Evolutionary conservation across 2,888 invertebrate genomes (phyloP).

Genomic region (Rhogogaster chlorosoma): DNA sequence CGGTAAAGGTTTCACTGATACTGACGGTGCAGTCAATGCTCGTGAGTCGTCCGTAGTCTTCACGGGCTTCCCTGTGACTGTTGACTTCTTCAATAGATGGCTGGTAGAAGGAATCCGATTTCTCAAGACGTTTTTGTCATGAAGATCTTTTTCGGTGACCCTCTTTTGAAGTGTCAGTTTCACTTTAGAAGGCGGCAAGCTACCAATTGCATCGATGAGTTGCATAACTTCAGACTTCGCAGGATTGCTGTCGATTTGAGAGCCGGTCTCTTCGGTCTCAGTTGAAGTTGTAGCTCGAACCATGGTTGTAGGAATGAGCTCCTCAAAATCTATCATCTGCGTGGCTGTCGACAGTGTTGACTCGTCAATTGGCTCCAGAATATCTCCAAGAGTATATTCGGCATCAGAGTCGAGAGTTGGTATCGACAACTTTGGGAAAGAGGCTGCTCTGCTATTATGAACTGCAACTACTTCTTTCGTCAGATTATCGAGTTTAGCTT

Average conservation of each 20-base stretch:
- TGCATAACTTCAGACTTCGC: background rate
- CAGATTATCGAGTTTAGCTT: background rate
- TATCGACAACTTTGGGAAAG: too few relatives aligned
- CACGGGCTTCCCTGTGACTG: background rate
- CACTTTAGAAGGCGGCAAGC: constrained; percentile 17
- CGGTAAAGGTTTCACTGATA: background rate
- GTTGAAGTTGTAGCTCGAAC: too few relatives aligned
- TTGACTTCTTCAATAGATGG: background rate
- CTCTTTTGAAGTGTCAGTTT: background rate
- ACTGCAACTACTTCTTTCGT: background rate
- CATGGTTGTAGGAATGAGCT: too few relatives aligned
- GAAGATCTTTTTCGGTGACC: background rate
- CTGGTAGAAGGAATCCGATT: background rate
- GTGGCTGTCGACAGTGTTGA: too few relatives aligned
- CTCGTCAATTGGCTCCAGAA: too few relatives aligned
- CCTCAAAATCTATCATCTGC: too few relatives aligned
- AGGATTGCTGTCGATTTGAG: too few relatives aligned
- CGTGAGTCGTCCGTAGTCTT: background rate
- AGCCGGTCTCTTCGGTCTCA: too few relatives aligned
- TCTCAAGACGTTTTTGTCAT: background rate
- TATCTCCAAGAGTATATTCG: too few relatives aligned
- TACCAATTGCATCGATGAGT: background rate
- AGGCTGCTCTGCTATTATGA: background rate
- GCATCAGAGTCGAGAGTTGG: too few relatives aligned
- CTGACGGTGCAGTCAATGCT: background rate